phyloP scores from a whole-genome alignment of 1,140 invertebrate genomes.

The Vanessa atalanta region DNA sequence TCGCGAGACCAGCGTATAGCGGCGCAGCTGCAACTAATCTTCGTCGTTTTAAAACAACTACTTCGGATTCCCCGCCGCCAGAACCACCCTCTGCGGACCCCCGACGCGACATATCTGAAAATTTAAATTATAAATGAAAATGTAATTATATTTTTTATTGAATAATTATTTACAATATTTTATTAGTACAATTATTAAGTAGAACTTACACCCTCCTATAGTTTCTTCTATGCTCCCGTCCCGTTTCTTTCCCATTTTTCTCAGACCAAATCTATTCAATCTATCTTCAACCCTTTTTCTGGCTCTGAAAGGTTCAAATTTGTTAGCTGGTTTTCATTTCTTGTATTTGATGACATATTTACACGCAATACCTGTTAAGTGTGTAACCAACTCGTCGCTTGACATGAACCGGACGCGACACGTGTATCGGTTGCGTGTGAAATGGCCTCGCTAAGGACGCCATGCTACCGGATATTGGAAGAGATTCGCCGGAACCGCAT shows the following conservation, averaged over 20 bases:
- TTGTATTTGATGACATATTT: background rate
- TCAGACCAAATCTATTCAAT: slow-evolving; percentile 85
- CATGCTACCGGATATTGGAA: slow-evolving; percentile 71
- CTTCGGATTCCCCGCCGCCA: slow-evolving; percentile 89
- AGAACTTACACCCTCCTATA: slow-evolving; percentile 86
- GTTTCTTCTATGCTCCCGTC: slow-evolving; percentile 93
- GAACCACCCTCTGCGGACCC: slow-evolving; percentile 91
- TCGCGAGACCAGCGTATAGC: slow-evolving; percentile 89
- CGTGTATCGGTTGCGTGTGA: slow-evolving; percentile 42
- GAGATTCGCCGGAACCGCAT: slow-evolving; percentile 66
- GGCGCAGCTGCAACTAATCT: slow-evolving; percentile 88
- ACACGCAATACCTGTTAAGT: slow-evolving; percentile 55
- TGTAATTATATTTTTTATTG: background rate
- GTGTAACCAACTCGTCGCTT: slow-evolving; percentile 56
- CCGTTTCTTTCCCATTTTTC: slow-evolving; percentile 91
- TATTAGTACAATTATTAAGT: background rate
- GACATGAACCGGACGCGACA: slow-evolving; percentile 54
- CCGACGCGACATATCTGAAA: slow-evolving; percentile 88
- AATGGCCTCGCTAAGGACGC: slow-evolving; percentile 60
- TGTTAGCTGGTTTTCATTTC: too few relatives aligned
- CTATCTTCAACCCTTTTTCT: slow-evolving; percentile 92
- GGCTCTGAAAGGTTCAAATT: slow-evolving; percentile 82
- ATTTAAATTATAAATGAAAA: background rate
- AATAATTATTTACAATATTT: background rate
- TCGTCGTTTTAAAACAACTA: slow-evolving; percentile 92